phyloP scores from a whole-genome alignment of 2,113 vertebrate species.

The Calidris pugnax region DNA sequence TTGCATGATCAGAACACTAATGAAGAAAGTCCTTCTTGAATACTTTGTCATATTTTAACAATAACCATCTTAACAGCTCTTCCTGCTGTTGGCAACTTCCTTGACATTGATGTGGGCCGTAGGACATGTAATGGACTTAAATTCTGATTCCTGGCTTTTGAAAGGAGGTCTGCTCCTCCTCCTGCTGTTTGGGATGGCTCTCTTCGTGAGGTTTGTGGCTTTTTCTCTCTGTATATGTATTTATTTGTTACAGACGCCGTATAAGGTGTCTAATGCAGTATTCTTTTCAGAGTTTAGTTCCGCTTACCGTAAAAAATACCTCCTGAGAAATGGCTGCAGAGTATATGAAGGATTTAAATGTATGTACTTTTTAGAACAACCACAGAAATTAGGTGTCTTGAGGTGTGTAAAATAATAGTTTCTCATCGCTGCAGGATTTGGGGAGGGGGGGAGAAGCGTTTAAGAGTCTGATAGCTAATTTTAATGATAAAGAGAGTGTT shows the following conservation, averaged over 20 bases:
- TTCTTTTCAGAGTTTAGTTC: not conserved
- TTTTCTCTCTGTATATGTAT: not conserved
- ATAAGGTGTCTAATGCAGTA: not conserved
- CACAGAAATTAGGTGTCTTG: not conserved
- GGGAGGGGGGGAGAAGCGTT: not conserved
- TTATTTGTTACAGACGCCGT: not conserved
- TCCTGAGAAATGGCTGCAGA: not conserved
- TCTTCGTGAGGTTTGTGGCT: constrained; percentile 83
- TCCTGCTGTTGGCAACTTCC: constrained; percentile 78
- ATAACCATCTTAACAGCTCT: constrained; percentile 61
- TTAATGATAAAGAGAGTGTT: not conserved
- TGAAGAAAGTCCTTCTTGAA: not conserved
- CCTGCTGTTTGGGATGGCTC: constrained; percentile 77
- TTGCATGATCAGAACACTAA: not conserved
- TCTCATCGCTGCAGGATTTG: not conserved
- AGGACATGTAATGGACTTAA: constrained; percentile 83
- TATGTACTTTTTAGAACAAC: not conserved
- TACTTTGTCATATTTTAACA: not conserved
- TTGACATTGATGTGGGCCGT: constrained; percentile 79
- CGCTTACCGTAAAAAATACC: not conserved
- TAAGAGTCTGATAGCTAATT: not conserved
- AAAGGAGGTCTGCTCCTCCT: constrained; percentile 86
- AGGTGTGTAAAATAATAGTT: not conserved
- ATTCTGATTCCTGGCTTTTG: constrained; percentile 94
- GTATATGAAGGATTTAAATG: not conserved